phyloP scores from a whole-genome alignment of 2,797 vertebrate genomes.

The Kryptopterus vitreolus region DNA sequence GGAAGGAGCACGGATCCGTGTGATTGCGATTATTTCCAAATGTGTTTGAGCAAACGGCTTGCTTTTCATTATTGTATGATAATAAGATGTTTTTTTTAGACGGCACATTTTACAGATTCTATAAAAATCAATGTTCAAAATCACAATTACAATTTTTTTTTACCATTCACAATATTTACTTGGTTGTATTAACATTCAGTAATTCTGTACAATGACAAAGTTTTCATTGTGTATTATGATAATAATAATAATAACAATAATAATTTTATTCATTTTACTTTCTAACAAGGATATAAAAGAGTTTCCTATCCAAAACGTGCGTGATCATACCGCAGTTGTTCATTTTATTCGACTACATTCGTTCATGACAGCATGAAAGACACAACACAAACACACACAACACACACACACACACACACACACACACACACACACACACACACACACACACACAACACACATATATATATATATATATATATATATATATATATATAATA shows the following conservation, averaged over 20 bases:
- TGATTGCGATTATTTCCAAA: constrained; percentile 69
- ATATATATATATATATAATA: background rate
- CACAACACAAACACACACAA: too few relatives aligned
- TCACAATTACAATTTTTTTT: background rate
- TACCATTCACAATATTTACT: background rate
- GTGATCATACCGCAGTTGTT: too few relatives aligned
- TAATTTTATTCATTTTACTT: too few relatives aligned
- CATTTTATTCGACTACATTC: too few relatives aligned
- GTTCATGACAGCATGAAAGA: background rate
- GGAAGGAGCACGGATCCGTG: constrained; percentile 71
- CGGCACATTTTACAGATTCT: background rate
- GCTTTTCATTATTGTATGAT: constrained; percentile 7
- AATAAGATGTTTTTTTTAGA: background rate
- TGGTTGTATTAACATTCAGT: background rate
- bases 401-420: too few relatives aligned
- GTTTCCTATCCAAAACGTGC: too few relatives aligned
- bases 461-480: background rate
- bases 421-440: too few relatives aligned
- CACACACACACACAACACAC: too few relatives aligned
- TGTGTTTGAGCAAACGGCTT: constrained; percentile 12
- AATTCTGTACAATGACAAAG: background rate
- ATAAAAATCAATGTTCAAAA: background rate
- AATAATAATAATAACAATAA: too few relatives aligned
- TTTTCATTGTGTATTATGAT: constrained; percentile 13
- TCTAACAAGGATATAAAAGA: background rate